Evolutionary conservation across 1,140 invertebrate species (phyloP).

Genomic region (Lysiphlebus fabarum): DNA sequence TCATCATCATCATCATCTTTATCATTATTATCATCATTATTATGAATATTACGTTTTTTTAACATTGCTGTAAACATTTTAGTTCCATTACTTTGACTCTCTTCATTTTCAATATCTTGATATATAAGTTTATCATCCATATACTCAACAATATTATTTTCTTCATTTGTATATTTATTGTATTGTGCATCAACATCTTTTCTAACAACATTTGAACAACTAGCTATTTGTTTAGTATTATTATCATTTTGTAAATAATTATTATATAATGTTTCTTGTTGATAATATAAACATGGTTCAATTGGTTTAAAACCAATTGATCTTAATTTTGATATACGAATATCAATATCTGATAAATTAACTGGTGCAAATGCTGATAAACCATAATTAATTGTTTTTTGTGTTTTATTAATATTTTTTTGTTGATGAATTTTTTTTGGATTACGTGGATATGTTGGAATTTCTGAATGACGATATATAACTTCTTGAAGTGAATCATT

Average conservation of each 20-base stretch:
- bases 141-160: constrained; percentile 44
- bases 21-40: neutral
- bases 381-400: neutral
- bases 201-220: constrained; percentile 12
- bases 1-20: neutral
- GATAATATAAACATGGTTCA: neutral
- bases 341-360: constrained; percentile 35
- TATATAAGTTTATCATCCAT: constrained; percentile 49
- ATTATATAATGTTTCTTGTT: neutral
- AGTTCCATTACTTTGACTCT: too few relatives aligned
- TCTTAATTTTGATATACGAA: constrained; percentile 41
- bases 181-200: constrained; percentile 44
- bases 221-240: constrained; percentile 18
- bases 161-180: constrained; percentile 47
- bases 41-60: neutral
- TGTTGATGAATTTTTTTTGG: neutral
- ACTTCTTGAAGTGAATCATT: constrained; percentile 7
- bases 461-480: neutral
- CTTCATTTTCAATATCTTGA: constrained; percentile 48
- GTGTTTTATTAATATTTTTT: neutral
- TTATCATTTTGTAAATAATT: constrained; percentile 3
- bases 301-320: constrained; percentile 52
- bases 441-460: neutral
- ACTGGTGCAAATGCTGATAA: constrained; percentile 48
- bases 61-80: too few relatives aligned